Evolutionary conservation across 2,888 invertebrate genomes (phyloP), one percentile per base, ranked within the genome.

Genomic region (Aproaerema taeniolella): DNA sequence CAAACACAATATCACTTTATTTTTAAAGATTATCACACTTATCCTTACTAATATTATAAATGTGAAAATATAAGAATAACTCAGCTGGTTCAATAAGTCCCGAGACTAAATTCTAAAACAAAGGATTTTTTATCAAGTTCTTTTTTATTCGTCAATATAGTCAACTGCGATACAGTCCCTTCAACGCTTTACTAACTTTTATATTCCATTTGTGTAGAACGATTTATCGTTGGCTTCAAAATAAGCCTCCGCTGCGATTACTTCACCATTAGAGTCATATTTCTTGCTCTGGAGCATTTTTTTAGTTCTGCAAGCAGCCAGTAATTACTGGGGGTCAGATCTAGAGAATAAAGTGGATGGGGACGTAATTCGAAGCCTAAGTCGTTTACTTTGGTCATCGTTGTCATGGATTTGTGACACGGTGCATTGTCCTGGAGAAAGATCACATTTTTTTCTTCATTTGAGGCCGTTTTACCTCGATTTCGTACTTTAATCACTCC

Each of bases 341-440:
- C 20, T 20, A 8, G 20, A 20, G 20, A 20, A 39, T 42, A 34
- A 5, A 38, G 40, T 38, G 39, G 34, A 16, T 46, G 35, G 30
- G 11, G 30, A 31, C 42, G 17, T 29, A 46, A 24, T 41, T 43
- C 34, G 15, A 16, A 44, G 31, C 31, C 38, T 11, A 44, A 31
- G 13, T 41, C 38, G 11, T 41, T 4, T 10, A 45, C 16, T 46
- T 41, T 43, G 2, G 39, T 38, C 41, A 45, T 47, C 24, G 41
- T 35, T 24, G 28, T 36, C 15, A 31, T 30, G 15, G 38, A 45
- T 8, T 37, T 38, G 41, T 39, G 39, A 31, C 31, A 38, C 25
- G 20, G 39, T 25, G 47, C 40, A 24, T 42, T 42, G 42, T 42
- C 42, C 16, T 40, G 43, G 30, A 41, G 39, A 35, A 43, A 43